Base-by-base conservation (phyloP, 1,140 invertebrate genomes). In the Drosophila tropicalis region DNA sequence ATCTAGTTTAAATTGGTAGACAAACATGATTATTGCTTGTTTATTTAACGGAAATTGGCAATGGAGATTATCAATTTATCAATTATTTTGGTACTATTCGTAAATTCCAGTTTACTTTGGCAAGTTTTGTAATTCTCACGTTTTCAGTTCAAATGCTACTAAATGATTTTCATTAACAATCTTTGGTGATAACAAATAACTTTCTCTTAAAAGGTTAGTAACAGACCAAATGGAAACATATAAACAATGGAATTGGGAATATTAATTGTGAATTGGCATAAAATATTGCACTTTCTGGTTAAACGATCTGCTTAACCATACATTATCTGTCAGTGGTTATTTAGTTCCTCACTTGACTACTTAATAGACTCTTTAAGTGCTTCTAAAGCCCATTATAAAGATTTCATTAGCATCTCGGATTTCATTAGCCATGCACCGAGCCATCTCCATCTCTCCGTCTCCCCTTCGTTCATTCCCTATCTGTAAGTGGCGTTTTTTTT, bases 391-490 rank as follows among this genome's bases (percentile, higher is more conserved):
- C 25, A 60, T 72, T 62, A 39, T 56, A 36, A 57, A 55, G 72
- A 61, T 61, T 62, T 63, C 73, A 70, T 76, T 76, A 76, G 66
- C 73, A 76, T 76, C 73, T 76, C 66, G 19, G 73, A 76, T 76
- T 76, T 76, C 61, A 76, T 76, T 64, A 76, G 73, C 41, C 47
- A 62, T 57, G 51, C 40, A 65, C 47, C 36, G 1, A 19, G n/a
- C 6, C 1, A 29, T 10, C 25, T 15, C 15, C n/a, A 13, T 36
- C 55, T 57, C 29, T 17, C n/a, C 5, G 1, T 57, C 2, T 6
- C 5, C 17, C 6, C 34, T 7, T 57, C 5, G 25, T n/a, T 17
- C 2, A 19, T 7, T 47, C 40, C 15, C 9, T 17, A 5, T 44
- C 1, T 15, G 9, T 10, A 12, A 6, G 1, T 17, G 6, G n/a